Evolutionary conservation across 2,113 vertebrate species (phyloP).

Genomic region (Cisticola juncidis): DNA sequence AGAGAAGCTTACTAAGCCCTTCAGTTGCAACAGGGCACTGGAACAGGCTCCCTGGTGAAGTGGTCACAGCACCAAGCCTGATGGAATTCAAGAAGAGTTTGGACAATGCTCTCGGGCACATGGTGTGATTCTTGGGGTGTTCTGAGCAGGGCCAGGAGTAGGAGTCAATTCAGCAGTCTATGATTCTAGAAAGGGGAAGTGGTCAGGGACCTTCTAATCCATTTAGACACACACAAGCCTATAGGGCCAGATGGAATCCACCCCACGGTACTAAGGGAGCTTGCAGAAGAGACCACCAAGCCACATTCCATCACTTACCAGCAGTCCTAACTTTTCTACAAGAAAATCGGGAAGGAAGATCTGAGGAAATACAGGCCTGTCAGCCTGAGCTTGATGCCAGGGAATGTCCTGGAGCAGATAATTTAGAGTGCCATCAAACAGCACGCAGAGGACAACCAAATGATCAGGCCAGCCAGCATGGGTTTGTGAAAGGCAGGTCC

Average conservation of each 20-base stretch:
- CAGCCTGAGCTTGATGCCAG: not conserved
- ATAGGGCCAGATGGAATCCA: not conserved
- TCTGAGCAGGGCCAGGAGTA: not conserved
- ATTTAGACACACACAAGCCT: not conserved
- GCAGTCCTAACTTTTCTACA: not conserved
- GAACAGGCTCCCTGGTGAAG: not conserved
- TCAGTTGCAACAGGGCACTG: too few relatives aligned
- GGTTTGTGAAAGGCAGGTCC: not conserved
- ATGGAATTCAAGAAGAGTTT: not conserved
- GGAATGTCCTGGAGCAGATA: not conserved
- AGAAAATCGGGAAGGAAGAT: not conserved
- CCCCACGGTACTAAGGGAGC: not conserved
- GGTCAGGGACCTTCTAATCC: not conserved
- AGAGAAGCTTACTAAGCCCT: too few relatives aligned
- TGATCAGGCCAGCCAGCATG: not conserved
- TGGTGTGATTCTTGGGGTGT: too few relatives aligned
- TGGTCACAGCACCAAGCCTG: not conserved
- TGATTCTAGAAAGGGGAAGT: not conserved
- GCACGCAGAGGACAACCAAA: accelerated
- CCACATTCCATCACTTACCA: not conserved
- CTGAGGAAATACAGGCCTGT: not conserved
- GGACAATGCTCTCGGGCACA: not conserved
- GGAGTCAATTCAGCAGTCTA: not conserved
- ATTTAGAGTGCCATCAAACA: not conserved
- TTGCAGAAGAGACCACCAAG: not conserved